These are phyloP conservation scores for Agriotes lineatus DNA, from an alignment of 2,888 invertebrate species.

Conservation along the genomic window DNA sequence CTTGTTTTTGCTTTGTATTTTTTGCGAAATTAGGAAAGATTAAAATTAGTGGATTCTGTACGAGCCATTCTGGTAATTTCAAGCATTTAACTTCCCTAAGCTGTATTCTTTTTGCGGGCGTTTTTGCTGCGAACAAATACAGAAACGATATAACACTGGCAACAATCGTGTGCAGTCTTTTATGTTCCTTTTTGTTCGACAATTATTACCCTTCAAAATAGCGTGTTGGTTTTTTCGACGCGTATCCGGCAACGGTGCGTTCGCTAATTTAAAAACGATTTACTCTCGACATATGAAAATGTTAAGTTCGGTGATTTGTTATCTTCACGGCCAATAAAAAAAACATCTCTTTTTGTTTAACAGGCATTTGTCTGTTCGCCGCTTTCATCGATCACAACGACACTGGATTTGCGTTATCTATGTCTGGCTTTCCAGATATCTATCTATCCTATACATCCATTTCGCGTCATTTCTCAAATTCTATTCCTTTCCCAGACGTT, in stretches of 20 bases:
- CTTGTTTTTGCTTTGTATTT: slow-evolving; percentile 48
- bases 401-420: slow-evolving; percentile 65
- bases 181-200: slow-evolving; percentile 11
- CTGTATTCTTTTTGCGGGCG: slow-evolving; percentile 27
- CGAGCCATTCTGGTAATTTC: slow-evolving; percentile 42
- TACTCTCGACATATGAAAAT: slow-evolving; percentile 23
- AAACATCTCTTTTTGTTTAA: slow-evolving; percentile 62
- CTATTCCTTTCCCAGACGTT: slow-evolving; percentile 38
- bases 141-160: slow-evolving; percentile 23
- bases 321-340: slow-evolving; percentile 61
- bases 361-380: slow-evolving; percentile 62
- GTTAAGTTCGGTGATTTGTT: slow-evolving; percentile 54
- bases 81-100: slow-evolving; percentile 34
- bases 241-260: neutral
- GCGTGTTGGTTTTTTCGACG: neutral
- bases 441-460: slow-evolving; percentile 61
- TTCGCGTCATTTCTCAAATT: slow-evolving; percentile 60
- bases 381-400: slow-evolving; percentile 63
- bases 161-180: slow-evolving; percentile 17
- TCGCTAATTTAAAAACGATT: slow-evolving; percentile 12
- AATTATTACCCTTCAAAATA: slow-evolving; percentile 15
- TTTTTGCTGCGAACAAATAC: slow-evolving; percentile 33
- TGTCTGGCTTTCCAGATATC: slow-evolving; percentile 62
- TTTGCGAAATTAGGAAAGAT: slow-evolving; percentile 49
- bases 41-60: slow-evolving; percentile 45